Base-by-base conservation (phyloP, 1,140 invertebrate genomes). In the Meteorus sp. region DNA sequence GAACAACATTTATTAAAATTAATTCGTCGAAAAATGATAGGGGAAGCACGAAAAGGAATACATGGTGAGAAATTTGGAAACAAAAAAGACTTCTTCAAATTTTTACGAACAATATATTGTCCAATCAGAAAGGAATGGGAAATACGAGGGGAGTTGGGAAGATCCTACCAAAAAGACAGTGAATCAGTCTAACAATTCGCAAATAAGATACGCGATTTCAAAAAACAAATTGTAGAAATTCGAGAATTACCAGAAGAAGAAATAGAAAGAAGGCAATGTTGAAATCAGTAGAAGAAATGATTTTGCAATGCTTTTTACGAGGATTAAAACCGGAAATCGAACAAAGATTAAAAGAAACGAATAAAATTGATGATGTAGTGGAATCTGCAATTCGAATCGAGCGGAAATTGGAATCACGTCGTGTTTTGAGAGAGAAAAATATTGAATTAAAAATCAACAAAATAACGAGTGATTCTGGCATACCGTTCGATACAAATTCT, bases 131-230 rank as follows among this genome's bases (percentile, higher is more conserved):
- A 41, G 6, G 41, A 55, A 0, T 47, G 57, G 33, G 48, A 57
- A 39, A 15, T 52, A 2, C 60, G 47, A 5, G 37, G 56, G 2
- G 60, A 62, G 50, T 29, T 62, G n/a, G 60, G 60, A 23, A 47
- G 17, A 17, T n/a, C 31, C 11, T 45, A 37, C 17, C 50, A 58
- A 53, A 19, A 20, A 20, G 29, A 62, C 3, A 52, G 53, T 8
- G 60, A 61, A 43, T 37, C 35, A 15, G 48, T 61, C 4, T 33
- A 57, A 1, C 20, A 15, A 23, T 61, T n/a, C 31, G 41, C 48
- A 1, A 53, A 51, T 44, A 2, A 27, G 13, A 15, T 56, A 29
- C 20, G 54, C 23, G 31, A 57, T 25, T 23, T 56, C 2, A 39
- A 33, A 3, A 23, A 35, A 9, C 33, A 53, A 9, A 51, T 61